A percentile compares a stretch with the other conserved stretches of the same genome.
Evolutionary conservation across 2,888 invertebrate species (phyloP).

Genomic region (Congeria kusceri): DNA sequence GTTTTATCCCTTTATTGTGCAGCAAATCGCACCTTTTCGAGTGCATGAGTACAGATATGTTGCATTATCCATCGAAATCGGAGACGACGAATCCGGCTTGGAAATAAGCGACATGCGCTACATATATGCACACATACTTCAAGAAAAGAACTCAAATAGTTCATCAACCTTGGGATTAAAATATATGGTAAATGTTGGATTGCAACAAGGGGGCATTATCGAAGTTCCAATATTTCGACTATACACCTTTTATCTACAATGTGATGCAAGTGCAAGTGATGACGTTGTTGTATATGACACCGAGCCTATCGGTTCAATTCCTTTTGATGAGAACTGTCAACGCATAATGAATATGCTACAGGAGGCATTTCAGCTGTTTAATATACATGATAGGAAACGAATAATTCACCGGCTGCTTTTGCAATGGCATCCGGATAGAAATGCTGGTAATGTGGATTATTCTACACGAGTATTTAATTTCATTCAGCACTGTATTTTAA

Average conservation of each 20-base stretch:
- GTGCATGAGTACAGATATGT: conserved; percentile 47
- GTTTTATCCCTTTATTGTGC: conserved; percentile 52
- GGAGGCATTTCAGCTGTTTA: conserved; percentile 35
- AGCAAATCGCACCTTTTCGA: conserved; percentile 32
- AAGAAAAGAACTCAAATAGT: neutral
- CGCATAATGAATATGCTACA: conserved; percentile 24
- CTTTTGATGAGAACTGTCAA: conserved; percentile 50
- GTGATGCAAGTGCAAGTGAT: conserved; percentile 1
- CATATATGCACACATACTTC: conserved; percentile 15
- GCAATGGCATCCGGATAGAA: conserved; percentile 69
- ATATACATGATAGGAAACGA: conserved; percentile 36
- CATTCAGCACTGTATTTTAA: conserved; percentile 46
- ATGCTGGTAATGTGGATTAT: conserved; percentile 50
- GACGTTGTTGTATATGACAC: conserved; percentile 19
- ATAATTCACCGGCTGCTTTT: conserved; percentile 51
- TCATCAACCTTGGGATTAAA: neutral
- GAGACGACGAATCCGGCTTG: conserved; percentile 3
- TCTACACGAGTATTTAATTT: conserved; percentile 57
- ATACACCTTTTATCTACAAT: conserved; percentile 27
- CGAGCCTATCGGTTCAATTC: conserved; percentile 30
- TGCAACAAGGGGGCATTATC: neutral
- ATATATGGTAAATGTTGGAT: conserved; percentile 26
- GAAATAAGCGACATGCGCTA: conserved; percentile 1
- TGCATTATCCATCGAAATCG: conserved; percentile 50
- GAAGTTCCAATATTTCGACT: conserved; percentile 28